A percentile compares a stretch with the other conserved stretches of the same genome.
Conservation (phyloP, 2,113 vertebrate species). For the Cephalopterus ornatus region DNA sequence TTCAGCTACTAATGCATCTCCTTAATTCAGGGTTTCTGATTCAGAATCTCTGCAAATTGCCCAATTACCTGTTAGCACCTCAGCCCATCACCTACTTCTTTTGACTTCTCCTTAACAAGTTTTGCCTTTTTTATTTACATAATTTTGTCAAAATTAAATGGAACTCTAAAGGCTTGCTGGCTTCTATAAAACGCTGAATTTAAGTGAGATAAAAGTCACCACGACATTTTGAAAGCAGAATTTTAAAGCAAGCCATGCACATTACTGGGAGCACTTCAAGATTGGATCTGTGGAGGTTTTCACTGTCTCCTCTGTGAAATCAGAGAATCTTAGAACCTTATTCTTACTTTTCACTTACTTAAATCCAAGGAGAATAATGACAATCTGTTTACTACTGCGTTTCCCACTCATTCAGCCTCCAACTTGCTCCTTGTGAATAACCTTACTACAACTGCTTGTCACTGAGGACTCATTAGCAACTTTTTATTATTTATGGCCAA, state of each 20-base stretch:
- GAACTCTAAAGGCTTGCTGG: not conserved
- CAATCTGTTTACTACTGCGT: not conserved
- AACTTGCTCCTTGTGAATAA: not conserved
- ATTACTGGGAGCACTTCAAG: not conserved
- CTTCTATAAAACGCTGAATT: not conserved
- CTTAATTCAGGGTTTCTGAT: not conserved
- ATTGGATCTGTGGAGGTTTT: not conserved
- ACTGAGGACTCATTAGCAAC: not conserved
- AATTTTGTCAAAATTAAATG: not conserved
- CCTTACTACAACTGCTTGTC: not conserved
- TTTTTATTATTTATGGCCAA: not conserved
- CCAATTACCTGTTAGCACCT: not conserved
- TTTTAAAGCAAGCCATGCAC: not conserved
- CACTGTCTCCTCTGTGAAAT: not conserved
- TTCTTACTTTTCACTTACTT: not conserved
- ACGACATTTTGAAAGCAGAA: not conserved
- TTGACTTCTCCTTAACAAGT: not conserved
- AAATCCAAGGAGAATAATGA: not conserved
- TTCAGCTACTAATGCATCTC: not conserved
- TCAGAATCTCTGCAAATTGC: not conserved
- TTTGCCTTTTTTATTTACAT: not conserved
- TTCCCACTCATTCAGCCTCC: not conserved
- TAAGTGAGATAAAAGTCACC: not conserved
- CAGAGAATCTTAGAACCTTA: not conserved
- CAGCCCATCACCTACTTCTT: not conserved